A percentile compares a stretch with the other conserved stretches of the same genome.
Conservation (phyloP, 2,888 invertebrate species). For the Hipparchia semele region DNA sequence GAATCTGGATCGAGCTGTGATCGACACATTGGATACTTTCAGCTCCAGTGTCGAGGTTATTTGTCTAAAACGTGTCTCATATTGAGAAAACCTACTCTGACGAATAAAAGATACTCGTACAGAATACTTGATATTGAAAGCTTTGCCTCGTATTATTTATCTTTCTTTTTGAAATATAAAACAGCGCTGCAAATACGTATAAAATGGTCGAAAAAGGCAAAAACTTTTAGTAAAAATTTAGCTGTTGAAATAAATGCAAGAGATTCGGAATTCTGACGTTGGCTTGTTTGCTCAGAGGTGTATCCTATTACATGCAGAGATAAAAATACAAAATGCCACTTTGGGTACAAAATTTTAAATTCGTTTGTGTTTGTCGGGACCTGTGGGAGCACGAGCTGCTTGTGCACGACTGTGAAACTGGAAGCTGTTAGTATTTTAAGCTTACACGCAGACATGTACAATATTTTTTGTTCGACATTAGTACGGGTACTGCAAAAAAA, state of each 20-base stretch:
- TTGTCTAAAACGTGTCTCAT: background rate
- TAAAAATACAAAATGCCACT: background rate
- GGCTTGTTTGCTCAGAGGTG: slow-evolving; percentile 5
- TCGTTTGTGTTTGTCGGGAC: background rate
- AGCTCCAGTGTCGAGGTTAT: too few species aligned
- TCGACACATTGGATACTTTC: too few species aligned
- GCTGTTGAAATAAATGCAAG: slow-evolving; percentile 6
- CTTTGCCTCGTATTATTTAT: background rate
- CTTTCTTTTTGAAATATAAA: background rate
- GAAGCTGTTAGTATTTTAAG: background rate
- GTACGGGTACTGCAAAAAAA: background rate
- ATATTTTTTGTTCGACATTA: background rate
- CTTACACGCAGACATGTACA: background rate
- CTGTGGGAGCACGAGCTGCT: background rate
- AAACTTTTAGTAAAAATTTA: background rate
- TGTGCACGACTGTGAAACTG: background rate
- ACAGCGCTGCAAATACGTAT: background rate
- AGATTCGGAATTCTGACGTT: background rate
- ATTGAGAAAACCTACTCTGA: background rate
- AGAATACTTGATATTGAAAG: background rate
- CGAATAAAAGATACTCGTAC: background rate
- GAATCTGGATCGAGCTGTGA: too few species aligned
- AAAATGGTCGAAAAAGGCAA: background rate
- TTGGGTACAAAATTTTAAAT: slow-evolving; percentile 9
- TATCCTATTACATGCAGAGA: background rate